A percentile compares a stretch with the other conserved stretches of the same genome.
phyloP scores from a whole-genome alignment of 2,113 vertebrate species.

The Psephotus haematonotus region DNA sequence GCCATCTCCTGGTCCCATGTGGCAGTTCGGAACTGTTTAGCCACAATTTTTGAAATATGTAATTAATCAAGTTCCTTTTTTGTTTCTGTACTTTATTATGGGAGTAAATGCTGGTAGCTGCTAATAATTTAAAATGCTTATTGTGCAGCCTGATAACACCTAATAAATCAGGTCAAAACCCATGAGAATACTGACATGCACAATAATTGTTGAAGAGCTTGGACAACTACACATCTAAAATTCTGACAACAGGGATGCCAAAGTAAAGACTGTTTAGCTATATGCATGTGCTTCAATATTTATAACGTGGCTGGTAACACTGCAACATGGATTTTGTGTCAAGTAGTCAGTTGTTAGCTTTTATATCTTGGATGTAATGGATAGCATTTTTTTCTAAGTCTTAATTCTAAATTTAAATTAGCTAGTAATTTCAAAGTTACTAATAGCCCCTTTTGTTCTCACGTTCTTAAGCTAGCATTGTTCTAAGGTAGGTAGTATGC shows the following conservation, averaged over 20 bases:
- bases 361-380: background rate
- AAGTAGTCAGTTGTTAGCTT: background rate
- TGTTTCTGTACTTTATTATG: background rate
- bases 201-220: background rate
- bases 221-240: background rate
- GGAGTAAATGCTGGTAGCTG: background rate
- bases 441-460: background rate
- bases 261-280: background rate
- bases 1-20: background rate
- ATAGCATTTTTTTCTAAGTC: background rate
- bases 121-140: background rate
- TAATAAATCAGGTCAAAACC: background rate
- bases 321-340: fast-evolving
- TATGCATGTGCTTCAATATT: fast-evolving
- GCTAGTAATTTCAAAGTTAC: background rate
- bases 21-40: background rate
- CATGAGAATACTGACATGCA: background rate
- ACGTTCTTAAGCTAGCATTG: background rate
- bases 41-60: background rate
- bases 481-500: background rate
- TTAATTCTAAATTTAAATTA: background rate
- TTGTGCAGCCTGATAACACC: background rate
- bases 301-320: fast-evolving
- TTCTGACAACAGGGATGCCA: background rate
- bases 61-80: background rate